Evolutionary conservation across 2,888 invertebrate genomes (phyloP).

Genomic region (Pyrrhia umbra): DNA sequence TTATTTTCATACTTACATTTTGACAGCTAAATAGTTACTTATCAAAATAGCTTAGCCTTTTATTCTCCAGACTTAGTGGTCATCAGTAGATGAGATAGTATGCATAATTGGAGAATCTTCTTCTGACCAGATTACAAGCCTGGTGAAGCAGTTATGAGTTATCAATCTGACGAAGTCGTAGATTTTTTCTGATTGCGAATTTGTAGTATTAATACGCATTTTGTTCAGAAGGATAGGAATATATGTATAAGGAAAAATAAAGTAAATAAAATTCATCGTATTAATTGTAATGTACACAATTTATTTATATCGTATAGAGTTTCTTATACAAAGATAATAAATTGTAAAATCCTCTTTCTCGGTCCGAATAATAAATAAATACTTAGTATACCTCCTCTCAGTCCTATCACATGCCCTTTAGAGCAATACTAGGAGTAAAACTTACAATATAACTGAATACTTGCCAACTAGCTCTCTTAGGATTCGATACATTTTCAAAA

Average conservation of each 20-base stretch:
- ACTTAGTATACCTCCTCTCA: slow-evolving; percentile 83
- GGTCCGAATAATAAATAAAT: slow-evolving; percentile 89
- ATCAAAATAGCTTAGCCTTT: too few species aligned
- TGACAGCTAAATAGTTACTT: too few species aligned
- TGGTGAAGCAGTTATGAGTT: too few species aligned
- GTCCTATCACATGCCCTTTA: slow-evolving; percentile 84
- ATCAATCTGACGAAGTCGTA: too few species aligned
- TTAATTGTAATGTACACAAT: slow-evolving; percentile 89
- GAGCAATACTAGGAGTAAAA: slow-evolving; percentile 79
- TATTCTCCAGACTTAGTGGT: too few species aligned
- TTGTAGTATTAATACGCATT: neutral
- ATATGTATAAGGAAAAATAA: neutral
- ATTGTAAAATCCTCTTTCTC: slow-evolving; percentile 88
- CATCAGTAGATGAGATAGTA: too few species aligned
- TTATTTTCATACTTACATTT: too few species aligned
- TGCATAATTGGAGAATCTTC: too few species aligned
- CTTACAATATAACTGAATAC: slow-evolving; percentile 78
- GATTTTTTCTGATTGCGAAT: neutral
- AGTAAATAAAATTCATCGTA: slow-evolving; percentile 79
- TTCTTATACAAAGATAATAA: slow-evolving; percentile 90
- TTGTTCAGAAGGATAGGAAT: slow-evolving; percentile 8
- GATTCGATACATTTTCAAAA: slow-evolving; percentile 71
- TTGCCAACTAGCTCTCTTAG: slow-evolving; percentile 79
- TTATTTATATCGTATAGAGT: slow-evolving; percentile 89
- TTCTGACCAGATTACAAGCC: too few species aligned